Conservation (phyloP, 2,888 invertebrate genomes). For the Drosophila buzzatii region DNA sequence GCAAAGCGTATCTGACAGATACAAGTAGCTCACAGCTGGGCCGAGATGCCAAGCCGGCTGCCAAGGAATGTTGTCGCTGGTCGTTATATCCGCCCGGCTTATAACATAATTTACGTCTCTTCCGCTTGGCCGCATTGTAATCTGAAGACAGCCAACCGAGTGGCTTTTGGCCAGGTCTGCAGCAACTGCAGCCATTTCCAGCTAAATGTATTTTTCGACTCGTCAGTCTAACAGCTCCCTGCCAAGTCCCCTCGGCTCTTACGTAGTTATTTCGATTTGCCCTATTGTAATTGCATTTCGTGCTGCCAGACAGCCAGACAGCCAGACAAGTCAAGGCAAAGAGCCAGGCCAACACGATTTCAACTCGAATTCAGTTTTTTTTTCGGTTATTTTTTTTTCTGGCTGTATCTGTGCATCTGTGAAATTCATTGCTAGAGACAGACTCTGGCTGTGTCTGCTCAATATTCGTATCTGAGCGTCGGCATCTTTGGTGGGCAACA, state of each 20-base stretch:
- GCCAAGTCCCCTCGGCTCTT: background rate
- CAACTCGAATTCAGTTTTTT: constrained; percentile 55
- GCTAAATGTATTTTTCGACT: constrained; percentile 34
- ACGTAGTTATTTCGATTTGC: constrained; percentile 52
- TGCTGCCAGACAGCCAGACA: constrained; percentile 46
- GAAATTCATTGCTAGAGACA: constrained; percentile 26
- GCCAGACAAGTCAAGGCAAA: constrained; percentile 46
- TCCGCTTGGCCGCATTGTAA: constrained; percentile 67
- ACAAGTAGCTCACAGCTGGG: constrained; percentile 23
- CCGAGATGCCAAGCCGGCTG: background rate
- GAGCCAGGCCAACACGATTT: constrained; percentile 58
- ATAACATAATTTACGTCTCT: constrained; percentile 76
- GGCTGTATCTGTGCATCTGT: constrained; percentile 17
- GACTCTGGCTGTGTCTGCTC: constrained; percentile 47
- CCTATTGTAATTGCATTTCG: constrained; percentile 82
- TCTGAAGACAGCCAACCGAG: constrained; percentile 47
- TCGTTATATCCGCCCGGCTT: constrained; percentile 54
- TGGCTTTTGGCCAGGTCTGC: constrained; percentile 35
- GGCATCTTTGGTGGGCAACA: constrained; percentile 74
- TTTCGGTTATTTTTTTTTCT: constrained; percentile 1
- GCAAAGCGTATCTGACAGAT: constrained; percentile 33
- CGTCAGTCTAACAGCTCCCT: constrained; percentile 7
- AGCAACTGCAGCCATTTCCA: constrained; percentile 41
- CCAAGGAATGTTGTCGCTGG: constrained; percentile 16
- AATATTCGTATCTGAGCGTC: constrained; percentile 59